These are phyloP conservation scores for Eulithis testata DNA, from an alignment of 2,888 invertebrate species.

Conservation along the genomic window DNA sequence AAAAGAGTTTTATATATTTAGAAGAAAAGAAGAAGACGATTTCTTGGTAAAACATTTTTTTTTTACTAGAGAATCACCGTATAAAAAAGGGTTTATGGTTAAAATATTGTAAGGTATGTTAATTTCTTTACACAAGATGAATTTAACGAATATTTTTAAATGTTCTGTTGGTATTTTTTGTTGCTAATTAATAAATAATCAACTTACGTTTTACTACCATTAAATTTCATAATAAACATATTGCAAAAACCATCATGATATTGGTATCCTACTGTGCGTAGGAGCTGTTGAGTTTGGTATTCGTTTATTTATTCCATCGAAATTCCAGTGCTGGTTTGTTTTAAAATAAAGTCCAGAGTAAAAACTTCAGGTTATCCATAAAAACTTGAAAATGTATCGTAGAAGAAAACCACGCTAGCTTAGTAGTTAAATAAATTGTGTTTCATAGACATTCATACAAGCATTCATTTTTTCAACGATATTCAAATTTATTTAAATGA, in stretches of 20 bases:
- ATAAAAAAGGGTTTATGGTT: background rate
- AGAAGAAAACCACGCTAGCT: no score
- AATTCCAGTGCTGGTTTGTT: background rate
- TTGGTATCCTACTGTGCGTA: conserved; percentile 34
- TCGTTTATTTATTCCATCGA: background rate
- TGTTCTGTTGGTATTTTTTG: conserved; percentile 19
- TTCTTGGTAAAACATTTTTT: no score
- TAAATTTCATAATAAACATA: conserved; percentile 17
- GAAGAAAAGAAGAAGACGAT: no score
- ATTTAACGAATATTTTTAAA: background rate
- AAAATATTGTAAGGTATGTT: background rate
- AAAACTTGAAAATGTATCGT: no score
- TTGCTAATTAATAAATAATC: conserved; percentile 25
- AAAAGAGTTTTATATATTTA: no score
- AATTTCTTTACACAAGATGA: background rate
- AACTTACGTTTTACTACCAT: conserved; percentile 19
- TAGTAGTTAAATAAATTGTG: no score
- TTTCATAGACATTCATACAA: no score
- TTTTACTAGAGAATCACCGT: no score
- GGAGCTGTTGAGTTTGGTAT: conserved; percentile 8
- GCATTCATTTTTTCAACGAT: no score
- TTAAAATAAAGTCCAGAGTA: no score
- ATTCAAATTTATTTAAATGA: no score
- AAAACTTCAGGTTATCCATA: no score
- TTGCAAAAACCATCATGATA: conserved; percentile 40